These are phyloP conservation scores for Chiroxiphia lanceolata DNA, from an alignment of 2,797 vertebrate genomes.

Conservation along the genomic window DNA sequence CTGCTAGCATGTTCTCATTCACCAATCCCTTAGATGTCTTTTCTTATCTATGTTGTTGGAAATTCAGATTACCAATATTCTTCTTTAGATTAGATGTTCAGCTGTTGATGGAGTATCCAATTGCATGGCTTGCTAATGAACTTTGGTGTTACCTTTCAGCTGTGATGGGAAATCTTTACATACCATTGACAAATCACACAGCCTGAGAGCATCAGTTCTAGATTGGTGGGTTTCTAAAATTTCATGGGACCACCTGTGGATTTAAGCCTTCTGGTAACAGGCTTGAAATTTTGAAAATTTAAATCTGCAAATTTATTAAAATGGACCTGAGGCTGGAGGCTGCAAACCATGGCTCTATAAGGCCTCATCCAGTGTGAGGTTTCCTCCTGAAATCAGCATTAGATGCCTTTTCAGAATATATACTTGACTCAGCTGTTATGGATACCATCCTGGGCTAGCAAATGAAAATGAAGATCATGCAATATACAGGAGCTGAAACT, in stretches of 20 bases:
- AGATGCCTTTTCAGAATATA: neutral
- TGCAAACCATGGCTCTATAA: neutral
- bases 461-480: neutral
- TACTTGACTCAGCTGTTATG: neutral
- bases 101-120: neutral
- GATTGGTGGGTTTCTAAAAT: neutral
- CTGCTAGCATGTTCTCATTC: neutral
- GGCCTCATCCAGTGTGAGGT: neutral
- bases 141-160: neutral
- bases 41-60: neutral
- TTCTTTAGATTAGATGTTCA: neutral
- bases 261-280: neutral
- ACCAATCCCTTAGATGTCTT: neutral
- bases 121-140: neutral
- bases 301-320: neutral
- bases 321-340: neutral
- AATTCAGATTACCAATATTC: neutral
- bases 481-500: neutral
- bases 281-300: neutral
- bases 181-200: neutral
- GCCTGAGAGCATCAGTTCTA: neutral
- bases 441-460: neutral
- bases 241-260: neutral
- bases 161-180: neutral
- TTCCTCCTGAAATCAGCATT: neutral